Base-by-base conservation (phyloP, 2,888 invertebrate genomes). In the Callinectes sapidus region DNA sequence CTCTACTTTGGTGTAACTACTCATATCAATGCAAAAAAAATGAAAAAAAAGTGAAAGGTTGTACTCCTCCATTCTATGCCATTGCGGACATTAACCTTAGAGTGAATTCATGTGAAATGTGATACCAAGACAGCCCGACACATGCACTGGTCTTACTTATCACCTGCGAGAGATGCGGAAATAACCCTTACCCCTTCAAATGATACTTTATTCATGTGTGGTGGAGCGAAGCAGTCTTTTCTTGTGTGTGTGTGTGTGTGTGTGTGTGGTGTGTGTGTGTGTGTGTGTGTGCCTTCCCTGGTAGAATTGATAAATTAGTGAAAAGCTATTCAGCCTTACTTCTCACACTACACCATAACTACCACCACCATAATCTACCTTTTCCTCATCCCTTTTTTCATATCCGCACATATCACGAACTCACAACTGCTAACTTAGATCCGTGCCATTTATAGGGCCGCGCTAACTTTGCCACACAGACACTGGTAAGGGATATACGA, bases 371-470 rank as follows among this genome's bases (percentile, higher is more conserved):
- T 13, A 71, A 13, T 13, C n/a, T 28, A 71, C 71, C 71, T 71
- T 71, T 6, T 71, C 71, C 71, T 71, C 71, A 71, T 71, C 28
- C 71, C 71, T 39, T 71, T n/a, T n/a, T 28, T 28, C 71, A 71
- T 71, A 71, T n/a, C 71, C 71, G 28, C 71, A 71, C 71, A 71
- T n/a, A 71, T 71, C 71, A 71, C 71, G 23, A 28, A 28, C n/a
- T 28, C n/a, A n/a, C 28, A 71, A n/a, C 71, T 71, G 71, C 71
- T 71, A 71, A 71, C 71, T 71, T 28, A 71, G 71, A 71, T 13
- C n/a, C 71, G 71, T 18, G 71, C 71, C 71, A 71, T 71, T 71
- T 71, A 71, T 71, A n/a, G 71, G 71, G 71, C 28, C 71, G 28
- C 18, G 14, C 81, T 81, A 81, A 81, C 81, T 81, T 28, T 35